These are phyloP conservation scores for Chauna torquata DNA, from an alignment of 2,113 vertebrate genomes.

Conservation along the genomic window DNA sequence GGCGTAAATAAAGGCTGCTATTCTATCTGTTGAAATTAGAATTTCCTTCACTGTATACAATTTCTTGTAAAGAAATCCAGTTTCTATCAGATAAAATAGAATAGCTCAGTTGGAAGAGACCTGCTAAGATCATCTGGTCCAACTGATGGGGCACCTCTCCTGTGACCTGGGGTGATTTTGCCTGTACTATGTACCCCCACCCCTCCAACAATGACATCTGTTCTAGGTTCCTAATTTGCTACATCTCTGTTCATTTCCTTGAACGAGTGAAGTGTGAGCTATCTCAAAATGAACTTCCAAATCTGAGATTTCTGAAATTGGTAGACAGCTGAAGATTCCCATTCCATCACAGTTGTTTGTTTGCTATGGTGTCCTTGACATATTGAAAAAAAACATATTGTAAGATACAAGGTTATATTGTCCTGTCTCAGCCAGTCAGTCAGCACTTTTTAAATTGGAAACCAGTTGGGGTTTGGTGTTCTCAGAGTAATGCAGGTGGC, in stretches of 20 bases:
- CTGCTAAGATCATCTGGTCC: not conserved
- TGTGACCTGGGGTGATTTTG: not conserved
- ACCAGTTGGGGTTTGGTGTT: not conserved
- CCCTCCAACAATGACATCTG: fast-evolving
- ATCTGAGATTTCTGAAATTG: not conserved
- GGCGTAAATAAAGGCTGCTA: not conserved
- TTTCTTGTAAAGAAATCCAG: not conserved
- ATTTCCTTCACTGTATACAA: not conserved
- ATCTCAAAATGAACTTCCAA: not conserved
- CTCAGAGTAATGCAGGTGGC: not conserved
- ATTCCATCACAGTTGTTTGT: not conserved
- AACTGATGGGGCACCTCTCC: not conserved
- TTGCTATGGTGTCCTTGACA: not conserved
- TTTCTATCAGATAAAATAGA: not conserved
- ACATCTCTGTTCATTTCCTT: not conserved
- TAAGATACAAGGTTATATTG: not conserved
- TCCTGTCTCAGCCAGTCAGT: not conserved
- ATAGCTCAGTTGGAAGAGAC: not conserved
- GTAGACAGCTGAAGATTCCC: not conserved
- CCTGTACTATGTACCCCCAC: not conserved
- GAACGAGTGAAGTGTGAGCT: not conserved
- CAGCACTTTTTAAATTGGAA: slow-evolving; percentile 7
- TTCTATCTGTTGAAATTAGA: not conserved
- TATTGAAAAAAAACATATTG: not conserved
- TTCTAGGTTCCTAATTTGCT: not conserved